Evolutionary conservation across 2,797 vertebrate genomes (phyloP), one percentile per base, ranked within the genome.

Genomic region (Lithobates pipiens): DNA sequence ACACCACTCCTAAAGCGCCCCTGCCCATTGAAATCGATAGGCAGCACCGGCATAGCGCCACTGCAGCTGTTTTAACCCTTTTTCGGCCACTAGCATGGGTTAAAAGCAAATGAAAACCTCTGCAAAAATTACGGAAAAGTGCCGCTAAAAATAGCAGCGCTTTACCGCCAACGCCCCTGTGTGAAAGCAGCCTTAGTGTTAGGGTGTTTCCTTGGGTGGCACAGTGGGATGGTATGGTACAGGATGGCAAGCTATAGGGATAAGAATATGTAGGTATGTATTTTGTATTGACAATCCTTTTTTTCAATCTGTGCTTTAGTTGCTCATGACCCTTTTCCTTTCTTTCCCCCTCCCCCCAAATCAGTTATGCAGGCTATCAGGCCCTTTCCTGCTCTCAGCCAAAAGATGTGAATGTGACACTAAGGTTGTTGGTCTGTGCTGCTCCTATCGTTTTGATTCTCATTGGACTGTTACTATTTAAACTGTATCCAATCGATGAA

Each of bases 301-400:
- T 44, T 42, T 44, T 36, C 18, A 15, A 2, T 34, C 2, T 16
- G 11, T 67, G 8, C 29, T 8, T 25, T 44, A 21, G 44, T 79
- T 8, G 70, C 29, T 36, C 27, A 70, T 10, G 3, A 23, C 34
- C n/a, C n/a, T n/a, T 4, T 32, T 32, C 34, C 5, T 36, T 36
- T 7, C n/a, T n/a, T n/a, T n/a, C n/a, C n/a, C n/a, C n/a, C n/a
- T n/a, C n/a, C n/a, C n/a, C n/a, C n/a, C n/a, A n/a, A n/a, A n/a
- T n/a, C n/a, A 99, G 98, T 88, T 98, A 99, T 80, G 97, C 98
- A 0, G 97, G 98, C 39, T 99, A 99, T 91, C 89, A 95, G 89
- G 95, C 94, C 0, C 89, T 96, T 81, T 95, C 95, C 61, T 99
- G 98, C 93, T 93, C 93, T 16, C 98, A 99, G 87, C 97, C 97